Conservation (phyloP, 2,113 vertebrate genomes). For the Irena cyanogastra region DNA sequence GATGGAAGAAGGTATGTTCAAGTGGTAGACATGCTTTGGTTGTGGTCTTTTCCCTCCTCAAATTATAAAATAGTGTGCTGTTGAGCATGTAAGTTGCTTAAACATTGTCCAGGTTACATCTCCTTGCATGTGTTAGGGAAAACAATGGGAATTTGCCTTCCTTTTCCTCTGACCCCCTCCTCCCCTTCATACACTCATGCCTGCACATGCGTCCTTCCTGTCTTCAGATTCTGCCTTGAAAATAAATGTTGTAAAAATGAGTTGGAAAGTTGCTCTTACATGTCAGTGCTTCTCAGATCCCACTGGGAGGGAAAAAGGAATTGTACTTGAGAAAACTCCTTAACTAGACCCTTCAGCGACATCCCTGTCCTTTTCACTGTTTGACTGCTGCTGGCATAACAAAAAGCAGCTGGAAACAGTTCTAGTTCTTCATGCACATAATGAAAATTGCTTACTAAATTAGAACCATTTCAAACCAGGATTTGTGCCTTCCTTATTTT, state of each 20-base stretch:
- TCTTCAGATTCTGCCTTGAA: not conserved
- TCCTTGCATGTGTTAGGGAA: not conserved
- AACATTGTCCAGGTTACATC: not conserved
- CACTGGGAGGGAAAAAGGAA: not conserved
- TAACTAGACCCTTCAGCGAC: not conserved
- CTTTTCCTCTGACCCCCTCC: not conserved
- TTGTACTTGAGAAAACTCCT: not conserved
- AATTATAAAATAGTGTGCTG: not conserved
- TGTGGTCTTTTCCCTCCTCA: not conserved
- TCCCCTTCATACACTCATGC: not conserved
- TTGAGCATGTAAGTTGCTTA: not conserved
- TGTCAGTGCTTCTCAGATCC: not conserved
- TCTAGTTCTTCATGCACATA: not conserved
- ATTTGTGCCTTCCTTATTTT: not conserved
- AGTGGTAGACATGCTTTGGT: not conserved
- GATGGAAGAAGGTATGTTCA: not conserved
- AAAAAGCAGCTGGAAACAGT: not conserved
- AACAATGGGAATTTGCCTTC: not conserved
- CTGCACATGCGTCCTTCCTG: not conserved
- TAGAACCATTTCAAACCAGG: not conserved
- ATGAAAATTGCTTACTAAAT: constrained; percentile 1
- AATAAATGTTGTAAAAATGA: not conserved
- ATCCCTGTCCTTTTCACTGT: not conserved
- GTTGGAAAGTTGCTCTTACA: not conserved
- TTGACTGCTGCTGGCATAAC: not conserved